Base-by-base conservation (phyloP, 2,797 vertebrate genomes). In the Macropus fuliginosus region DNA sequence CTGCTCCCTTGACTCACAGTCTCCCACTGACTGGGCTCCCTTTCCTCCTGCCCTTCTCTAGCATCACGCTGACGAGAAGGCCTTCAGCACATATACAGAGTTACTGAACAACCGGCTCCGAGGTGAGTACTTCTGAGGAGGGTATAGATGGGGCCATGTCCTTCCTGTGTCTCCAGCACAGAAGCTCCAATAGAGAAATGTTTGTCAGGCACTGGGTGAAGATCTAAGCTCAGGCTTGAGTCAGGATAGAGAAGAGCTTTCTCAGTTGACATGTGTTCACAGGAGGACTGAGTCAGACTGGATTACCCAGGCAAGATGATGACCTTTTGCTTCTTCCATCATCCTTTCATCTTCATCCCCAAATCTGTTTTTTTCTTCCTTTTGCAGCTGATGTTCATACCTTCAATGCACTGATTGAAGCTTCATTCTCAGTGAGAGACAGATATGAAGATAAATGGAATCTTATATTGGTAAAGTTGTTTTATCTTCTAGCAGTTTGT, bases 391-490 rank as follows among this genome's bases (percentile, higher is more conserved):
- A 99, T 52, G 98, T 99, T 56, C 97, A 99, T 96, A 99, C 99
- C 90, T 99, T 99, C 98, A 99, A 99, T 31, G 99, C 99, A 0
- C 97, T 99, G 97, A 99, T 99, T 93, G 90, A 95, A 56, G 99
- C 99, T 11, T 98, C 98, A 96, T 98, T 98, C 0, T 92, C 98
- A 0, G 54, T 98, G 4, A 97, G 97, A 97, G 98, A 99, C 0
- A 99, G 94, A 74, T 98, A 97, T 91, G 8, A 14, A 0, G 99
- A 99, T 27, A 99, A 97, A 98, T 99, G 99, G 99, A 98, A 99
- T 1, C 96, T 99, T 94, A 96, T 99, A 55, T 13, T 98, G 95
- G 99, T 99, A 98, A 99, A 99, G 52, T 93, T 10, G 0, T 56
- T 91, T 95, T 93, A 27, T 92, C 18, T 91, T 91, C 16, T 46